A percentile compares a stretch with the other conserved stretches of the same genome.
phyloP scores from a whole-genome alignment of 2,113 vertebrate species.

The Lagopus muta region DNA sequence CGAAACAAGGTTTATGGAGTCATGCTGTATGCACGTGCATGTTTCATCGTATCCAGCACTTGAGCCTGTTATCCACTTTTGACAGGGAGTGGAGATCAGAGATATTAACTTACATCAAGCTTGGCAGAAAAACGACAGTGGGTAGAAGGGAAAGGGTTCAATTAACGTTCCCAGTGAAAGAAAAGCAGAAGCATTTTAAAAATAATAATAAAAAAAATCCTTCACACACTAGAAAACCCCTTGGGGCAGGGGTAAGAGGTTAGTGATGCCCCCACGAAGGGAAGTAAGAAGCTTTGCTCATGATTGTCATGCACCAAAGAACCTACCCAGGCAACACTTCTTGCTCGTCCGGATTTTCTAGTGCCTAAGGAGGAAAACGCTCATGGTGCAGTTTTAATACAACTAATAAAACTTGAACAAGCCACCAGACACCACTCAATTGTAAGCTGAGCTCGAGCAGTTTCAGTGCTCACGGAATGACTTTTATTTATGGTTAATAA shows the following conservation, averaged over 20 bases:
- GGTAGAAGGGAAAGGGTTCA: not conserved
- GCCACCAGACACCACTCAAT: constrained; percentile 49
- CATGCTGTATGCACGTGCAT: fast-evolving
- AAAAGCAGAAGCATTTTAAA: constrained; percentile 14
- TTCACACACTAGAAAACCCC: not conserved
- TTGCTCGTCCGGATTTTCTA: not conserved
- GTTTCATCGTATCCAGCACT: not conserved
- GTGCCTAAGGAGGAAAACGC: not conserved
- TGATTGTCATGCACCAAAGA: not conserved
- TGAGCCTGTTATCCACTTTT: not conserved
- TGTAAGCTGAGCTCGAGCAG: constrained; percentile 21
- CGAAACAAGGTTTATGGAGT: not conserved
- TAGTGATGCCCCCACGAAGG: not conserved
- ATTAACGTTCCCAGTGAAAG: not conserved
- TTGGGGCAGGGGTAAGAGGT: not conserved
- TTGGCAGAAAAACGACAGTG: not conserved
- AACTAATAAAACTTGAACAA: constrained; percentile 60
- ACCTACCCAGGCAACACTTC: not conserved
- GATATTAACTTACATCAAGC: not conserved
- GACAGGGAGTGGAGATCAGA: not conserved
- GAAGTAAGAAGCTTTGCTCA: not conserved
- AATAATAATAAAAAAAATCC: not conserved
- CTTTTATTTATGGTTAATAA: constrained; percentile 55
- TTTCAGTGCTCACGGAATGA: not conserved
- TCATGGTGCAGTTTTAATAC: not conserved